phyloP scores from a whole-genome alignment of 2,113 vertebrate species.

The Cairina moschata region DNA sequence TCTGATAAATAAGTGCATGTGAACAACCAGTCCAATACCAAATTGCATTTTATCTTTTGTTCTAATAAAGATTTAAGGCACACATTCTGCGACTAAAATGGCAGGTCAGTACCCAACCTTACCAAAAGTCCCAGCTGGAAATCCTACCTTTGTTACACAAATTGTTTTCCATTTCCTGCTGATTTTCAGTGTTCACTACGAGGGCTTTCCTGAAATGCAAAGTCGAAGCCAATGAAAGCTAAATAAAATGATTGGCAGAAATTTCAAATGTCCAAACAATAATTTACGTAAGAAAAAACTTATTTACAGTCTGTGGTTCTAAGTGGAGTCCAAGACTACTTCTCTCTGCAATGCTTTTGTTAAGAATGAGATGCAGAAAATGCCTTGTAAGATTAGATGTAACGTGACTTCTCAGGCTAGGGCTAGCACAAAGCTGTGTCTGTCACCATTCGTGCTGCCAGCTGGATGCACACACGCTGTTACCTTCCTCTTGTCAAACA shows the following conservation, averaged over 20 bases:
- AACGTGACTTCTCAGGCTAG: neutral
- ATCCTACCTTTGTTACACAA: neutral
- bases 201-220: neutral
- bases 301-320: neutral
- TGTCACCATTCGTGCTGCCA: neutral
- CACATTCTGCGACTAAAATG: neutral
- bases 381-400: neutral
- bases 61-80: neutral
- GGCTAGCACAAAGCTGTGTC: neutral
- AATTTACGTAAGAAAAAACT: neutral
- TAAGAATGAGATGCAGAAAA: neutral
- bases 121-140: neutral
- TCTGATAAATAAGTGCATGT: neutral
- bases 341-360: neutral
- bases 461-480: neutral
- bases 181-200: neutral
- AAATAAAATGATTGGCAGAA: neutral
- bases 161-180: neutral
- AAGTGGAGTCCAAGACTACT: neutral
- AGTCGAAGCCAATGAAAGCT: neutral
- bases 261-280: neutral
- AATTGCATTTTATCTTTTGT: neutral
- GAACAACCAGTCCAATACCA: neutral
- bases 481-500: slow-evolving; percentile 14
- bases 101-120: neutral